These are phyloP conservation scores for Poecilobothrus nobilitatus DNA, from an alignment of 2,888 invertebrate species.

Conservation along the genomic window DNA sequence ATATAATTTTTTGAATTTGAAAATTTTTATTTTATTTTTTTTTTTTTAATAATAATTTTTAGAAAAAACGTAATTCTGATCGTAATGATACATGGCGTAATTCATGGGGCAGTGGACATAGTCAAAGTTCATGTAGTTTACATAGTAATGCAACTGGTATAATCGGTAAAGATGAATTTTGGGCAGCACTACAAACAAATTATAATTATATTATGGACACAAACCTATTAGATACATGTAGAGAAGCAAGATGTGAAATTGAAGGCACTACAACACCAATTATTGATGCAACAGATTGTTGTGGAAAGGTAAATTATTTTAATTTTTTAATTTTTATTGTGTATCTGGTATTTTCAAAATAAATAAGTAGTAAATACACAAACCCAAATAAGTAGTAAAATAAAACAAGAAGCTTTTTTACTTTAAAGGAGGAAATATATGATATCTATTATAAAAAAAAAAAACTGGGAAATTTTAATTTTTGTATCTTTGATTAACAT, in stretches of 20 bases:
- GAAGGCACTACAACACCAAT: constrained; percentile 32
- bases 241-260: constrained; percentile 48
- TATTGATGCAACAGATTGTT: constrained; percentile 30
- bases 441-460: too few relatives aligned
- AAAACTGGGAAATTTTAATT: too few relatives aligned
- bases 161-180: constrained; percentile 71
- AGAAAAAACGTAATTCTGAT: constrained; percentile 49
- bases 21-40: neutral
- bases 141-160: constrained; percentile 42
- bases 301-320: constrained; percentile 36
- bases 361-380: too few relatives aligned
- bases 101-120: constrained; percentile 66
- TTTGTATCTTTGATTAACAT: too few relatives aligned
- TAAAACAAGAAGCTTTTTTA: too few relatives aligned
- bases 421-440: too few relatives aligned
- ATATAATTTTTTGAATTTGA: too few relatives aligned
- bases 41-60: neutral
- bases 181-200: constrained; percentile 83
- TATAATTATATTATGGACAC: constrained; percentile 95
- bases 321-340: neutral
- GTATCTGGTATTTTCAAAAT: too few relatives aligned
- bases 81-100: constrained; percentile 59
- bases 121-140: constrained; percentile 54
- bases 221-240: constrained; percentile 82
- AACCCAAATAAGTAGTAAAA: too few relatives aligned